These are phyloP conservation scores for Steinernema feltiae DNA, from an alignment of 1,140 invertebrate species.

Conservation along the genomic window DNA sequence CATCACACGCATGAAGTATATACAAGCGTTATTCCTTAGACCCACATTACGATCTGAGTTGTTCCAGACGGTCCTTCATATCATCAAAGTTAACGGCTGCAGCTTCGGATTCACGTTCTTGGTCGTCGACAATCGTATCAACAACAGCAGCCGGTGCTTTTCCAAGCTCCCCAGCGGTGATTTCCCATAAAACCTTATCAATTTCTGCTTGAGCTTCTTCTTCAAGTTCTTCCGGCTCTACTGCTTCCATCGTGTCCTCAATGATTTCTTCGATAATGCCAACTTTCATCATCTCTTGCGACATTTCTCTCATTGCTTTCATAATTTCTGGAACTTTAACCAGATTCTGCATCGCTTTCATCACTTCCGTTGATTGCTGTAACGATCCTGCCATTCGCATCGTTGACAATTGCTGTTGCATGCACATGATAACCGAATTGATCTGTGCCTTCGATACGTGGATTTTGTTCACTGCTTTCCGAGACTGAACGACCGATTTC, in stretches of 20 bases:
- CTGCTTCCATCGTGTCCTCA: constrained; percentile 90
- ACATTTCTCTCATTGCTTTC: constrained; percentile 90
- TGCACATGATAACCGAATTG: constrained; percentile 89
- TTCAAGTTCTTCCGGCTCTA: no score
- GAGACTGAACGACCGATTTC: constrained; percentile 83
- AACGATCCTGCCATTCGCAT: constrained; percentile 81
- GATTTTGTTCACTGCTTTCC: constrained; percentile 76
- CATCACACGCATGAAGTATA: background rate
- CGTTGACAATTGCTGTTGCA: constrained; percentile 93
- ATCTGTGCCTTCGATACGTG: constrained; percentile 93
- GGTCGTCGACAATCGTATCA: constrained; percentile 1
- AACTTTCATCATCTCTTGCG: constrained; percentile 96
- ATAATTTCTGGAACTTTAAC: constrained; percentile 74
- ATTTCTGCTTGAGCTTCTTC: constrained; percentile 33
- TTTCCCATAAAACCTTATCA: constrained; percentile 59
- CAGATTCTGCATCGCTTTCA: constrained; percentile 85
- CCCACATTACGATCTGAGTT: background rate
- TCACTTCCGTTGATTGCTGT: constrained; percentile 86
- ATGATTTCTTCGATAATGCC: constrained; percentile 99
- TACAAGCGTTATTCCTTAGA: background rate
- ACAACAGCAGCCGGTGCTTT: constrained; percentile 46
- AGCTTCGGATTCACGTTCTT: background rate
- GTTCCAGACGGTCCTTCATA: constrained; percentile 2
- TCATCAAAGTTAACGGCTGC: background rate
- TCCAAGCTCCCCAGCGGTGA: constrained; percentile 72